Evolutionary conservation across 2,797 vertebrate species (phyloP).

Genomic region (Danio choprae): DNA sequence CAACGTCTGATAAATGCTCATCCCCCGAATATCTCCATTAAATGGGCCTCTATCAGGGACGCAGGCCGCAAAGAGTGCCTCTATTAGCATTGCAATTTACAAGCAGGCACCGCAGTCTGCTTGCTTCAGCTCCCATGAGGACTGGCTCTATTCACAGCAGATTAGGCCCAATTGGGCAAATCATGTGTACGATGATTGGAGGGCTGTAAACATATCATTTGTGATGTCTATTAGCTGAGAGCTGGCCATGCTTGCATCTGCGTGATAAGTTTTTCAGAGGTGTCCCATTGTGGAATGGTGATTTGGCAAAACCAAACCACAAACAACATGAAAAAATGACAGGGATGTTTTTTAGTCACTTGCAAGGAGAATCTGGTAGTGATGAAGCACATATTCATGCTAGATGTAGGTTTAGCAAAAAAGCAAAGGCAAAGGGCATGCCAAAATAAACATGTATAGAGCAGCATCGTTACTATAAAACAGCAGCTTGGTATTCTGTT

Average conservation of each 20-base stretch:
- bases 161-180: constrained; percentile 71
- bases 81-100: constrained; percentile 81
- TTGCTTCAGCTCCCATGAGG: constrained; percentile 74
- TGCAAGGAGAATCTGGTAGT: neutral
- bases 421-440: constrained; percentile 45
- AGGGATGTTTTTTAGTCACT: neutral
- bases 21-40: constrained; percentile 82
- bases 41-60: constrained; percentile 77
- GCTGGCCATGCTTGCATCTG: constrained; percentile 45
- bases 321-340: constrained; percentile 4
- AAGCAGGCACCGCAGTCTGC: constrained; percentile 67
- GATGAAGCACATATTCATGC: constrained; percentile 3
- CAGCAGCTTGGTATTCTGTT: constrained; percentile 60
- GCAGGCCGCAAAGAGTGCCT: constrained; percentile 61
- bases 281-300: constrained; percentile 47
- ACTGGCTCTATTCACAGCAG: constrained; percentile 72
- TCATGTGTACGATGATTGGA: constrained; percentile 70
- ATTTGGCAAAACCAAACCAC: constrained; percentile 35
- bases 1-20: constrained; percentile 82
- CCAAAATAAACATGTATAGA: constrained; percentile 51
- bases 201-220: constrained; percentile 54
- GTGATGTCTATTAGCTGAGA: constrained; percentile 38
- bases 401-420: neutral
- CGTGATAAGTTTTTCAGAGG: constrained; percentile 28
- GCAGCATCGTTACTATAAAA: constrained; percentile 56